Evolutionary conservation across 2,888 invertebrate species (phyloP).

Genomic region (Chalcis sispes): DNA sequence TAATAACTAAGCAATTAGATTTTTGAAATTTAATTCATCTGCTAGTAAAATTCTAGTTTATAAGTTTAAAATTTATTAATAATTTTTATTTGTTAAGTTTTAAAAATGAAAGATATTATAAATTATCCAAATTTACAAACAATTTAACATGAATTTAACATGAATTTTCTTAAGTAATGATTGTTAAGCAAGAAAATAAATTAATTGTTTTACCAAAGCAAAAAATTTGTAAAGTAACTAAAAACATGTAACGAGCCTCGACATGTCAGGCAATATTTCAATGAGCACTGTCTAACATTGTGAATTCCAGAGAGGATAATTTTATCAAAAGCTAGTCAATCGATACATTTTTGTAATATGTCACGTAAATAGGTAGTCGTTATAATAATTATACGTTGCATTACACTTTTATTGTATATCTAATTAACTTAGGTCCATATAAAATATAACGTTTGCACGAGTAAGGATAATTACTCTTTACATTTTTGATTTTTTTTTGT

Average conservation of each 20-base stretch:
- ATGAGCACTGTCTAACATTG: slow-evolving; percentile 48
- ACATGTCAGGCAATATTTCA: slow-evolving; percentile 49
- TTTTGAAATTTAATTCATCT: too few relatives aligned
- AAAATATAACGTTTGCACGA: slow-evolving; percentile 41
- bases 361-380: slow-evolving; percentile 56
- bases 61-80: too few relatives aligned
- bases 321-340: slow-evolving; percentile 60
- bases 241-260: slow-evolving; percentile 38
- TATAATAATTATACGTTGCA: slow-evolving; percentile 53
- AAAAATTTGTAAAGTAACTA: neutral
- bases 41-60: too few relatives aligned
- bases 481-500: slow-evolving; percentile 31
- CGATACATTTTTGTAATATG: slow-evolving; percentile 57
- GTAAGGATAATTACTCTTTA: slow-evolving; percentile 39
- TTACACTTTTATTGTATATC: slow-evolving; percentile 55
- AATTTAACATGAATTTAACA: too few relatives aligned
- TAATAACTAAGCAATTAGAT: too few relatives aligned
- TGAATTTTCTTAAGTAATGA: too few relatives aligned
- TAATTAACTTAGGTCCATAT: slow-evolving; percentile 51
- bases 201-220: neutral
- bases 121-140: too few relatives aligned
- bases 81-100: too few relatives aligned
- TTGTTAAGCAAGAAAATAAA: slow-evolving; percentile 6
- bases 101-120: too few relatives aligned
- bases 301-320: slow-evolving; percentile 46